phyloP scores from a whole-genome alignment of 1,140 invertebrate species.

The Brachionus koreanus region DNA sequence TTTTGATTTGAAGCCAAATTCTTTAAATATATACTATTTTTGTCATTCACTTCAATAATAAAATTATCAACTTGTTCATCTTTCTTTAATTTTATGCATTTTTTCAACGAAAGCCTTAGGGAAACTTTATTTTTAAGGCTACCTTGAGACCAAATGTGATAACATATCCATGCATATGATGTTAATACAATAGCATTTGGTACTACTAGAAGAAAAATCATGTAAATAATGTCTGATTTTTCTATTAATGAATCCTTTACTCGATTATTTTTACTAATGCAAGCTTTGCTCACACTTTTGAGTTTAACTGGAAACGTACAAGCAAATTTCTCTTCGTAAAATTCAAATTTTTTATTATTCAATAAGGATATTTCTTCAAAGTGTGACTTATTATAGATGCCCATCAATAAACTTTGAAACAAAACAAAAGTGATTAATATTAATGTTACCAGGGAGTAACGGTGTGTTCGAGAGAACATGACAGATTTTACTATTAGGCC shows the following conservation, averaged over 20 bases:
- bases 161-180: background rate
- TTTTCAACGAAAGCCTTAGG: background rate
- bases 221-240: constrained; percentile 1
- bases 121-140: background rate
- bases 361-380: background rate
- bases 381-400: constrained; percentile 2
- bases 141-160: constrained; percentile 32
- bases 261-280: background rate
- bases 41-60: background rate
- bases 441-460: background rate
- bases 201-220: constrained; percentile 12
- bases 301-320: constrained; percentile 19
- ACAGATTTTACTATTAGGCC: background rate
- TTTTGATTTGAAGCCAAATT: background rate
- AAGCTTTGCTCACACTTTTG: background rate
- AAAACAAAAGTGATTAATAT: background rate
- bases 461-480: background rate
- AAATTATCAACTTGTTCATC: background rate
- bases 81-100: background rate
- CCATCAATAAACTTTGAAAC: background rate
- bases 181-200: background rate
- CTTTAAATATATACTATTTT: background rate
- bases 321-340: constrained; percentile 7
- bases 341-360: background rate
- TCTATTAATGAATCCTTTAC: background rate